Evolutionary conservation across 2,888 invertebrate genomes (phyloP).

Genomic region (Mycalesis mineus): DNA sequence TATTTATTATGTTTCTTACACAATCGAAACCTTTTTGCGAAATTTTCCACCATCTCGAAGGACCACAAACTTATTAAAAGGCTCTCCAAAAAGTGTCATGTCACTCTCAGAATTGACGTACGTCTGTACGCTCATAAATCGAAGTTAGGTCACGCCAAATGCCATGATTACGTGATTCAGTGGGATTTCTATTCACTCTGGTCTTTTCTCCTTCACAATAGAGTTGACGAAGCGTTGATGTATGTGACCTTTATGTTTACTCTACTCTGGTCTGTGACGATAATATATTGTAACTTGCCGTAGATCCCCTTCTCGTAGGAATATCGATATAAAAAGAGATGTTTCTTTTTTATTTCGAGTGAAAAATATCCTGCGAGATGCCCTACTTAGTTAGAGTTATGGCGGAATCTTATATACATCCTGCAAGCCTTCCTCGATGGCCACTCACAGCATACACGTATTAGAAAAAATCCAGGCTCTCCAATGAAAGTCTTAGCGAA

Average conservation of each 20-base stretch:
- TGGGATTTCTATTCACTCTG: conserved; percentile 18
- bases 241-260: conserved; percentile 19
- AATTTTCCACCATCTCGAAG: not conserved
- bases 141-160: conserved; percentile 11
- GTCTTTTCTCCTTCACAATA: conserved; percentile 22
- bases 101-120: conserved; percentile 10
- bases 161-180: conserved; percentile 15
- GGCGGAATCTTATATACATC: no score
- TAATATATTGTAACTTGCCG: conserved; percentile 12
- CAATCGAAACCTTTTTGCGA: conserved; percentile 1
- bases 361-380: no score
- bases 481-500: no score
- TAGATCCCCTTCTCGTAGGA: no score
- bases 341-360: no score
- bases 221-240: conserved; percentile 17
- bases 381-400: no score
- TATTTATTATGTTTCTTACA: no score
- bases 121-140: conserved; percentile 11
- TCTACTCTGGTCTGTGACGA: conserved; percentile 15
- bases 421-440: no score
- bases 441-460: no score
- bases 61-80: conserved; percentile 16
- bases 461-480: no score
- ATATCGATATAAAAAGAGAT: no score
- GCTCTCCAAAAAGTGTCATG: conserved; percentile 2